Percentiles rank a stretch among this genome's conserved stretches.
Conservation (phyloP, 2,797 vertebrate species). For the Aulostomus chinensis region DNA sequence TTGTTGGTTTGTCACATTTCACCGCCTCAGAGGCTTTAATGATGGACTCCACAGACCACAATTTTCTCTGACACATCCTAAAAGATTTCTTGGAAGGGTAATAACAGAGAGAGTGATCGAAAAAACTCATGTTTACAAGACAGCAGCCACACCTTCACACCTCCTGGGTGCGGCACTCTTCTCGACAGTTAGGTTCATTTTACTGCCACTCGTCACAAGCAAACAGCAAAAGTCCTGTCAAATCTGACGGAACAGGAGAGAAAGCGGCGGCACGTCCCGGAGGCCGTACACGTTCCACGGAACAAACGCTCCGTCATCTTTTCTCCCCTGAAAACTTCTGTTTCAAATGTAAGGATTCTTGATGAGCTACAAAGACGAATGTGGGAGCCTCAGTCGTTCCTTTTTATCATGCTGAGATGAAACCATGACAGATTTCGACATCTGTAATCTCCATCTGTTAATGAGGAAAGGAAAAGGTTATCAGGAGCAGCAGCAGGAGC, state of each 20-base stretch:
- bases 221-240: not conserved
- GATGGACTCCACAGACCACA: too few relatives aligned
- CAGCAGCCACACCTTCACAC: conserved; percentile 19
- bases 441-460: conserved; percentile 40
- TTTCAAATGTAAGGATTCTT: not conserved
- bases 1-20: too few relatives aligned
- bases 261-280: too few relatives aligned
- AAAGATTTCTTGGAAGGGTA: too few relatives aligned
- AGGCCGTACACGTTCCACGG: too few relatives aligned
- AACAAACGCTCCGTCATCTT: too few relatives aligned
- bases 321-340: too few relatives aligned
- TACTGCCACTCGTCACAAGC: not conserved
- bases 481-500: conserved; percentile 30
- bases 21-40: too few relatives aligned
- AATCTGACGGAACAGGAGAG: not conserved
- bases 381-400: not conserved
- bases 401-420: conserved; percentile 27
- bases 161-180: not conserved
- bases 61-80: too few relatives aligned
- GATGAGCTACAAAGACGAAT: conserved; percentile 4
- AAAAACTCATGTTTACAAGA: too few relatives aligned
- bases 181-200: too few relatives aligned
- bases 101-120: too few relatives aligned
- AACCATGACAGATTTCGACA: conserved; percentile 20
- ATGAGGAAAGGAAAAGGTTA: conserved; percentile 51